Conservation (phyloP, 2,888 invertebrate genomes). For the Fabriciana adippe region DNA sequence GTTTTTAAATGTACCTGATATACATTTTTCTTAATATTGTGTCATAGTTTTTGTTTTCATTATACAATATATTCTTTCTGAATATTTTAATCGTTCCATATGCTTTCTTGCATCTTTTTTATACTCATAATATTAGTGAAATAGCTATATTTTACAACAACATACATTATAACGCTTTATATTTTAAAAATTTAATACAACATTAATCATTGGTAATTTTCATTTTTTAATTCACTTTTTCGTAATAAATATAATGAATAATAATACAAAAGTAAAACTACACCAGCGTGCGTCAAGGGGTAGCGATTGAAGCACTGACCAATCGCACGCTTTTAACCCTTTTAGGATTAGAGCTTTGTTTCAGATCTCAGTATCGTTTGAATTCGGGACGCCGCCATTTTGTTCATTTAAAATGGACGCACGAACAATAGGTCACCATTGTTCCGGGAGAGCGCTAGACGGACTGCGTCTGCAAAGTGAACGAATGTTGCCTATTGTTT, state of each 20-base stretch:
- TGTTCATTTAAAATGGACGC: constrained; percentile 81
- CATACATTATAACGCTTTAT: too few species aligned
- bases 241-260: neutral
- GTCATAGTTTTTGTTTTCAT: too few species aligned
- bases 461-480: constrained; percentile 60
- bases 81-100: too few species aligned
- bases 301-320: constrained; percentile 60
- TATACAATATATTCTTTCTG: too few species aligned
- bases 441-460: constrained; percentile 64
- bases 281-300: constrained; percentile 49
- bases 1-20: too few species aligned
- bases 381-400: constrained; percentile 74
- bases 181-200: too few species aligned
- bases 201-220: too few species aligned
- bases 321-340: constrained; percentile 80
- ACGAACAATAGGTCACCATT: constrained; percentile 74
- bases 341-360: constrained; percentile 77
- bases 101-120: too few species aligned
- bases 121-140: too few species aligned
- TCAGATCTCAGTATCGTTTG: constrained; percentile 66
- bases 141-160: too few species aligned
- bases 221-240: neutral
- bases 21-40: too few species aligned
- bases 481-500: constrained; percentile 73
- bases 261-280: neutral